phyloP scores from a whole-genome alignment of 1,140 invertebrate species.

The Drosophila bipectinata region DNA sequence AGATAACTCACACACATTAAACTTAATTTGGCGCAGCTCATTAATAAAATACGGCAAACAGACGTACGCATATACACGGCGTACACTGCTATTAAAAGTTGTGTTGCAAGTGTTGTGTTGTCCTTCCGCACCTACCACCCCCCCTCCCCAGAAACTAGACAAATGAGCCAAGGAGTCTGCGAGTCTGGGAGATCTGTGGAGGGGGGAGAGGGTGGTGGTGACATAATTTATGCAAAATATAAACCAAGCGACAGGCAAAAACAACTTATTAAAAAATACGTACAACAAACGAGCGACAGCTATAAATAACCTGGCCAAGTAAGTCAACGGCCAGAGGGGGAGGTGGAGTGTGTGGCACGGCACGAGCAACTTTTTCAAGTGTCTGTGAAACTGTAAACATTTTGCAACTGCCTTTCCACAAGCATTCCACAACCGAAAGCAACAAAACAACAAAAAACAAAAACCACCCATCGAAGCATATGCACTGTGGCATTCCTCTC shows the following conservation, averaged over 20 bases:
- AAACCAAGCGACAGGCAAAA: slow-evolving; percentile 67
- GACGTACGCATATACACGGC: slow-evolving; percentile 6
- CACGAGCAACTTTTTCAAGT: slow-evolving; percentile 47
- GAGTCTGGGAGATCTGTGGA: not conserved
- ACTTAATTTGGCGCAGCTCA: slow-evolving; percentile 78
- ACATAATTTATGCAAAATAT: slow-evolving; percentile 80
- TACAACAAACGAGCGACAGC: slow-evolving; percentile 69
- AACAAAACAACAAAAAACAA: not conserved
- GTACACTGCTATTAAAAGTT: slow-evolving; percentile 57
- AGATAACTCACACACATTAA: slow-evolving; percentile 65
- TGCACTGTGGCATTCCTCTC: slow-evolving; percentile 30
- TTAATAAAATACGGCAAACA: slow-evolving; percentile 68
- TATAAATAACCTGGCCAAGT: slow-evolving; percentile 64
- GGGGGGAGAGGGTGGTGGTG: slow-evolving; percentile 24
- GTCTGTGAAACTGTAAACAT: slow-evolving; percentile 59
- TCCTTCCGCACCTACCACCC: too few relatives aligned
- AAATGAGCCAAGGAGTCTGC: not conserved
- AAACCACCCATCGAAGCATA: slow-evolving; percentile 21
- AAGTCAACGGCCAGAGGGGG: not conserved
- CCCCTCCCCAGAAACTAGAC: not conserved
- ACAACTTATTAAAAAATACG: slow-evolving; percentile 73
- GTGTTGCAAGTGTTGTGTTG: slow-evolving; percentile 53
- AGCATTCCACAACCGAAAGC: not conserved
- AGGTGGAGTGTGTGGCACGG: not conserved
- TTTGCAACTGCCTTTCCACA: slow-evolving; percentile 33